Base-by-base conservation (phyloP, 2,113 vertebrate genomes). In the Actenoides lindsayi region DNA sequence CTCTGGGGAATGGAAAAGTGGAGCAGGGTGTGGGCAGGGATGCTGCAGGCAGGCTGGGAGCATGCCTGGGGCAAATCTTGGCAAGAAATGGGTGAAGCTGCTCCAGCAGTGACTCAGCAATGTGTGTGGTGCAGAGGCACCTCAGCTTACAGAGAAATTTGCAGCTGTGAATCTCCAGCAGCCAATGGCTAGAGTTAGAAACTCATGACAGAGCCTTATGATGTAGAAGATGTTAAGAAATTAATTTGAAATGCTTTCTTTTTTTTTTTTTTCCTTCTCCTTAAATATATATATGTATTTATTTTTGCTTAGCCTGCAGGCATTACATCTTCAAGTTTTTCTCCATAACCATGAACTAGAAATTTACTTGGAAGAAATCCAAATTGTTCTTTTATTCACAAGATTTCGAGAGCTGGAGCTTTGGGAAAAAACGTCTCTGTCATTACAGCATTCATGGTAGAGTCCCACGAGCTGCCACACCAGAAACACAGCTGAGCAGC, bases 291-390 rank as follows among this genome's bases (percentile, higher is more conserved):
- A 42, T 42, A 42, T 41, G 12, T 42, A 70, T 83, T 63, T 82
- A 68, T 37, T 88, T 96, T 67, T 76, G 51, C 42, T 95, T 91
- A 89, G 80, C 83, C 86, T 89, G 60, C 48, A 92, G 80, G 69
- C 65, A 94, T 92, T 83, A 79, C 16, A 31, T 71, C 82, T 84
- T 93, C 65, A 62, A 53, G 50, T 23, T 94, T 89, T 87, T 42
- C 59, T 76, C 67, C 2, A 1, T 76, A 91, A 90, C 19, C 54
- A 67, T 2, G 54, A 82, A 46, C 53, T 63, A 87, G 62, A 87
- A 91, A 91, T 87, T 79, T 83, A 37, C 67, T 95, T 95, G 89
- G 93, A 94, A 91, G 77, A 79, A 89, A 84, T 92, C 73, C 89
- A 92, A 76, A 71, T 54, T 50, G 41, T 87, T 92, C 60, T 51